Conservation (phyloP, 2,888 invertebrate species). For the Hanleya hanleyi region DNA sequence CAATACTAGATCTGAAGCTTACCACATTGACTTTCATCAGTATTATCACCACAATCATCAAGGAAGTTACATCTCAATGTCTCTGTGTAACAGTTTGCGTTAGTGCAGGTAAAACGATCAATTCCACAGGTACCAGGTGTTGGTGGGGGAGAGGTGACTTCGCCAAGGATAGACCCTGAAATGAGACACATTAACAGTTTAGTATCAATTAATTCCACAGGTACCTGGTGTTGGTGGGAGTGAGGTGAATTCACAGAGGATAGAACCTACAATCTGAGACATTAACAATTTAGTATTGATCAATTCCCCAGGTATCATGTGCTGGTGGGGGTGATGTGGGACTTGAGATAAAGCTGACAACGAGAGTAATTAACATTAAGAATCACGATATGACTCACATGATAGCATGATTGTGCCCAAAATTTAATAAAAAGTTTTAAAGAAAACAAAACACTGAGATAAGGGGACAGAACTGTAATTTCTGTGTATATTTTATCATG, state of each 20-base stretch:
- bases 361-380: no score
- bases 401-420: no score
- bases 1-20: no score
- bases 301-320: slow-evolving; percentile 43
- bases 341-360: slow-evolving; percentile 45
- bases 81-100: slow-evolving; percentile 46
- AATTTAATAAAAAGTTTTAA: no score
- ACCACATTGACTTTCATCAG: slow-evolving; percentile 59
- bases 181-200: no score
- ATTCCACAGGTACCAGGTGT: slow-evolving; percentile 45
- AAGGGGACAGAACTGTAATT: no score
- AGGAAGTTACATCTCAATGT: slow-evolving; percentile 55
- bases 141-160: slow-evolving; percentile 45
- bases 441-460: no score
- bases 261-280: no score
- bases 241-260: slow-evolving; percentile 49
- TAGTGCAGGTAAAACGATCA: slow-evolving; percentile 41
- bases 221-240: slow-evolving; percentile 40
- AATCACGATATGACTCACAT: no score
- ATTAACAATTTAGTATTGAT: no score
- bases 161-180: slow-evolving; percentile 47
- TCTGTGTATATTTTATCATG: no score
- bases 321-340: slow-evolving; percentile 47
- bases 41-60: slow-evolving; percentile 56
- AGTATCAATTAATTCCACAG: slow-evolving; percentile 45